Conservation (phyloP, 1,140 invertebrate genomes). For the Orius insidiosus region DNA sequence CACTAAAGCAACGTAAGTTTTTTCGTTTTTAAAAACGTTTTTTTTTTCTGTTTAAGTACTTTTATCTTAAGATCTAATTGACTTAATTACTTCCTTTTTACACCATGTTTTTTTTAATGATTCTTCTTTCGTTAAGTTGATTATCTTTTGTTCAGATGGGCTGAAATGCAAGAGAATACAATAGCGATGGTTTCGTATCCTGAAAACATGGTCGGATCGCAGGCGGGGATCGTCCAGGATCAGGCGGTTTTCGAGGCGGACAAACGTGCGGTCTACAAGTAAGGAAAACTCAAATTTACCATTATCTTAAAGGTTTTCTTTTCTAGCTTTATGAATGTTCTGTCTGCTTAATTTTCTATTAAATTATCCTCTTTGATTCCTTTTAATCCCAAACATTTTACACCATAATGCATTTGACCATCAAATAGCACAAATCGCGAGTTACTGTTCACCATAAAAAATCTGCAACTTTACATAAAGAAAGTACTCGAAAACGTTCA, state of each 20-base stretch:
- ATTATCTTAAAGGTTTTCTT: slow-evolving; percentile 8
- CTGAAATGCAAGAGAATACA: slow-evolving; percentile 30
- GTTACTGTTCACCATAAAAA: no score
- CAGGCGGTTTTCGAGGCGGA: slow-evolving; percentile 75
- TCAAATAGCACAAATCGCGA: no score
- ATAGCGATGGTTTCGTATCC: slow-evolving; percentile 29
- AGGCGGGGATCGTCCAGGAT: slow-evolving; percentile 34
- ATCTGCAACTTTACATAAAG: no score
- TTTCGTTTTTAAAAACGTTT: neutral
- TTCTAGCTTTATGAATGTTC: neutral
- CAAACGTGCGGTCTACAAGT: slow-evolving; percentile 74
- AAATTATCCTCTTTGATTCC: neutral
- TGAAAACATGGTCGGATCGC: slow-evolving; percentile 28
- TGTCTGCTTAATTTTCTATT: neutral
- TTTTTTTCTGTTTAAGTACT: neutral
- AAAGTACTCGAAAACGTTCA: no score
- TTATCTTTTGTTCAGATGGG: slow-evolving; percentile 17
- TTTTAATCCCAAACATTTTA: no score
- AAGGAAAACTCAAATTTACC: no score
- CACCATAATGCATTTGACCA: no score
- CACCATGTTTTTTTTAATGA: slow-evolving; percentile 30
- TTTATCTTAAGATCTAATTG: slow-evolving; percentile 26
- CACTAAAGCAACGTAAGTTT: slow-evolving; percentile 15
- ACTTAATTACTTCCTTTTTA: slow-evolving; percentile 28
- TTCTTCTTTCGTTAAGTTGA: neutral